These are phyloP conservation scores for Notocelia uddmanniana DNA, from an alignment of 2,888 invertebrate species.

Conservation along the genomic window DNA sequence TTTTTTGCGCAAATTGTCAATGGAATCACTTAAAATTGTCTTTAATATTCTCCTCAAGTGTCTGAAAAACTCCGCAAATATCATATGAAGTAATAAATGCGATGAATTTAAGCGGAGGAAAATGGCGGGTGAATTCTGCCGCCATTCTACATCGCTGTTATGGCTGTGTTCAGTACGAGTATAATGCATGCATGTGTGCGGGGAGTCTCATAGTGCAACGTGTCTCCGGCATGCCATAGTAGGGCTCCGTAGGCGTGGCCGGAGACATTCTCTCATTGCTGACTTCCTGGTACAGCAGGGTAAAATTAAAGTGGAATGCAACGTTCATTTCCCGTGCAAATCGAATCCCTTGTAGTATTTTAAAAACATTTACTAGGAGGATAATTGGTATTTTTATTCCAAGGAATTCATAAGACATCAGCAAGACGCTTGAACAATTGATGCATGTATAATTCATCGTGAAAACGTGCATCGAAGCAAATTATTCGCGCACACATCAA, in stretches of 20 bases:
- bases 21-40: background rate
- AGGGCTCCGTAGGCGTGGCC: constrained; percentile 69
- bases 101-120: constrained; percentile 44
- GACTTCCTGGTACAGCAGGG: constrained; percentile 66
- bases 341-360: background rate
- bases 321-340: constrained; percentile 7
- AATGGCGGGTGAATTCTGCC: constrained; percentile 68
- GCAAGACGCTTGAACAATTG: constrained; percentile 29
- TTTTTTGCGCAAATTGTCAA: background rate
- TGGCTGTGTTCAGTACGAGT: constrained; percentile 58
- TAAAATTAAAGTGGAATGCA: constrained; percentile 52
- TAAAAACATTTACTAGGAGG: background rate
- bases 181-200: constrained; percentile 58
- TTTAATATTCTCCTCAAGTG: background rate
- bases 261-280: constrained; percentile 66
- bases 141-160: constrained; percentile 58
- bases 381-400: constrained; percentile 24
- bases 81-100: constrained; percentile 4
- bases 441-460: constrained; percentile 17
- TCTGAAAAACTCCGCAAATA: background rate
- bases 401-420: constrained; percentile 11
- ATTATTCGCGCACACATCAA: constrained; percentile 12
- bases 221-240: constrained; percentile 65
- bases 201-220: constrained; percentile 62
- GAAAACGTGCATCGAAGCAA: constrained; percentile 19